Percentiles rank a stretch among this genome's conserved stretches.
These are phyloP conservation scores for Hesperophylax magnus DNA, from an alignment of 1,140 invertebrate genomes.

Conservation along the genomic window DNA sequence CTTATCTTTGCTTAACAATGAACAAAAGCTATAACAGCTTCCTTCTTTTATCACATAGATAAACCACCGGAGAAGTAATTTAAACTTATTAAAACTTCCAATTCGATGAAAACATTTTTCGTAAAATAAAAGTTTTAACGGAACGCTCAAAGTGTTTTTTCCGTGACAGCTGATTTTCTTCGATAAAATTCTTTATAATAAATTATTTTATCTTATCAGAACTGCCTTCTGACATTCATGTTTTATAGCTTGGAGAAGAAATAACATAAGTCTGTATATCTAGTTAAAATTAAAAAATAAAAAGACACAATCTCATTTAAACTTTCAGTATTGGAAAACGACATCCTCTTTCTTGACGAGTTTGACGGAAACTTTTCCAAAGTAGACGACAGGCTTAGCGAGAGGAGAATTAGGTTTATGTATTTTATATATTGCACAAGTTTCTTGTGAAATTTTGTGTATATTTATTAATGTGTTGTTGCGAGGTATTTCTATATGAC, in stretches of 20 bases:
- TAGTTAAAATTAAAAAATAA: conserved; percentile 1
- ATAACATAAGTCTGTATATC: too few species aligned
- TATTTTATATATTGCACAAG: too few species aligned
- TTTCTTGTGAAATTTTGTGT: too few species aligned
- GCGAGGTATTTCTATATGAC: background rate
- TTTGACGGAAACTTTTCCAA: conserved; percentile 11
- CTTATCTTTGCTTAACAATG: background rate
- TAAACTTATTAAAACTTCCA: conserved; percentile 29
- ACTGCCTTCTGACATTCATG: too few species aligned
- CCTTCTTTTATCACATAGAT: background rate
- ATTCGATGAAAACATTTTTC: conserved; percentile 23
- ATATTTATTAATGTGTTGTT: too few species aligned
- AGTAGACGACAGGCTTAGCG: background rate
- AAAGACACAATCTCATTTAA: conserved; percentile 13
- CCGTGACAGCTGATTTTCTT: background rate
- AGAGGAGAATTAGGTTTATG: too few species aligned
- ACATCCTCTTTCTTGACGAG: conserved; percentile 12
- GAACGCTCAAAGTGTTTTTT: background rate
- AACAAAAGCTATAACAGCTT: background rate
- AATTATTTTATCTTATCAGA: conserved; percentile 9
- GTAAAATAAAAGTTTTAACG: background rate
- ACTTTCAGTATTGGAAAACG: conserved; percentile 18
- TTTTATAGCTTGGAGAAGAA: too few species aligned
- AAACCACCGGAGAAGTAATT: conserved; percentile 18
- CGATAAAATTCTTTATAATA: conserved; percentile 16